phyloP scores from a whole-genome alignment of 2,797 vertebrate genomes.

The Pogoniulus pusillus region DNA sequence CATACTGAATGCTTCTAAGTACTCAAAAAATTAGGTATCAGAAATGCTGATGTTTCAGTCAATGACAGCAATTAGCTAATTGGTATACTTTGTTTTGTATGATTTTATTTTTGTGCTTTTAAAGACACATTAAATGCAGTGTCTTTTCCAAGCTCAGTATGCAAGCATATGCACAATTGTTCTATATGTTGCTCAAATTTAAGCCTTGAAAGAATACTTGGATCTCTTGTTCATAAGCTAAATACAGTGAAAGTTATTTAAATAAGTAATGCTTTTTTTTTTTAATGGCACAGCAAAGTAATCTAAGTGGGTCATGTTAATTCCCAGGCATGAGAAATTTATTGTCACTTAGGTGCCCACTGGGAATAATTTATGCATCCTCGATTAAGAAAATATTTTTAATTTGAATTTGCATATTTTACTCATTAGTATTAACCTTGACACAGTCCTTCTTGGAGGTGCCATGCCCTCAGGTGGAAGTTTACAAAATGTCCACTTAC shows the following conservation, averaged over 20 bases:
- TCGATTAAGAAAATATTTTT: slow-evolving; percentile 74
- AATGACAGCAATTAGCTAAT: neutral
- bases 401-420: slow-evolving; percentile 74
- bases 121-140: neutral
- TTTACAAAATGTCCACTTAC: slow-evolving; percentile 42
- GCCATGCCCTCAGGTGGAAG: slow-evolving; percentile 41
- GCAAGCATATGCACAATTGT: neutral
- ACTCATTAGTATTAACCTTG: slow-evolving; percentile 69
- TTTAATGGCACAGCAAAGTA: slow-evolving; percentile 56
- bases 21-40: neutral
- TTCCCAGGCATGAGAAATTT: slow-evolving; percentile 65
- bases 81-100: neutral
- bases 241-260: slow-evolving; percentile 27
- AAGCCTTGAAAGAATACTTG: neutral
- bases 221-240: slow-evolving; percentile 29
- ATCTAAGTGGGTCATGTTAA: slow-evolving; percentile 67
- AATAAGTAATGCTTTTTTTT: slow-evolving; percentile 65
- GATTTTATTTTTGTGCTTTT: neutral
- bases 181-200: neutral
- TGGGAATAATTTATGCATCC: slow-evolving; percentile 72
- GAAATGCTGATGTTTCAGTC: neutral
- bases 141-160: neutral
- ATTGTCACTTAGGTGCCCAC: slow-evolving; percentile 66
- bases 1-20: neutral
- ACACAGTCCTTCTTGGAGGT: slow-evolving; percentile 56